Base-by-base conservation (phyloP, 1,140 invertebrate species). In the Drosophila guanche region DNA sequence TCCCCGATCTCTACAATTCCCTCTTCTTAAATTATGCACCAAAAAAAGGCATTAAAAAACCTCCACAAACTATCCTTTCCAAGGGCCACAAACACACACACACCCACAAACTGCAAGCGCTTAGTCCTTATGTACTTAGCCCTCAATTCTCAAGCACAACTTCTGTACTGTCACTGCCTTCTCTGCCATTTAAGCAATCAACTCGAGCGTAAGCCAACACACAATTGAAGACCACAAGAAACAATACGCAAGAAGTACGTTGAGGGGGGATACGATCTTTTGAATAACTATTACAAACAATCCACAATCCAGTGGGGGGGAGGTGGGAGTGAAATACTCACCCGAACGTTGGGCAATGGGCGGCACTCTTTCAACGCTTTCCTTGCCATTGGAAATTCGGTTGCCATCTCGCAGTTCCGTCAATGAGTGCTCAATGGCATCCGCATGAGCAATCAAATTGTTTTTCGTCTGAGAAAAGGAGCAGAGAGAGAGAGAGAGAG, bases 371-470 rank as follows among this genome's bases (percentile, higher is more conserved):
- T 23, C 27, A 16, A 4, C 76, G 59, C 67, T 70, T 51, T 46
- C 79, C 46, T 46, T 71, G 41, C 79, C 79, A 47, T 89, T 85
- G 56, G 68, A 74, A 62, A 84, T 61, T 79, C 71, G 73, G 42
- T 53, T 29, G 63, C 65, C 85, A 72, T 70, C 80, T 63, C 85
- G 89, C 46, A 91, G 74, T 59, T 91, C 80, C 27, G 76, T 86
- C 53, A 91, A 60, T 47, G 90, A 89, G 46, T 90, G 76, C 66
- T 91, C 90, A 42, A 91, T 79, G 42, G 79, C 70, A 71, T 91
- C 90, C 60, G 84, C 88, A 72, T 91, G 90, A 63, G 81, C 76
- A 62, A 78, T 81, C 60, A 91, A 78, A 88, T 91, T 91, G 78
- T 85, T 91, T 89, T 91, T 91, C 45, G 90, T 90, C 90, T 91